These are phyloP conservation scores for Ctenopoma kingsleyae DNA, from an alignment of 2,797 vertebrate species.

Conservation along the genomic window DNA sequence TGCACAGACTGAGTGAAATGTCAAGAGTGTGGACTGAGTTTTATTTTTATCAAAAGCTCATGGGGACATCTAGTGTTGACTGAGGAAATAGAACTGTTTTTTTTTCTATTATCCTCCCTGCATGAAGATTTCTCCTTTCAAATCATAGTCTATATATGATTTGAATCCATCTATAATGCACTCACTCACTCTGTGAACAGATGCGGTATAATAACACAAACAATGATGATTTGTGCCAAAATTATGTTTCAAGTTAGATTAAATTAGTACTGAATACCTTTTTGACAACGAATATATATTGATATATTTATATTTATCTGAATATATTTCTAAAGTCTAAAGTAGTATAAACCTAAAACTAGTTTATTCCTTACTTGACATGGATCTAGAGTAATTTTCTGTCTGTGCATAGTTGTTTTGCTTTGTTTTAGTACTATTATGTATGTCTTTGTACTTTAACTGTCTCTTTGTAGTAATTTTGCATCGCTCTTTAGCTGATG, in stretches of 20 bases:
- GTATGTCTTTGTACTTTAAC: background rate
- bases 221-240: too few species aligned
- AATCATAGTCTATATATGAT: too few species aligned
- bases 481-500: background rate
- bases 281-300: too few species aligned
- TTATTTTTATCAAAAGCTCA: conserved; percentile 58
- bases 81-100: conserved; percentile 2
- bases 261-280: too few species aligned
- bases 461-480: background rate
- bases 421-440: too few species aligned
- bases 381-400: background rate
- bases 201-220: too few species aligned
- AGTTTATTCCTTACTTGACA: too few species aligned
- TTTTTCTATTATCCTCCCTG: conserved; percentile 1
- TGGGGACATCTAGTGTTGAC: conserved; percentile 80
- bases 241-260: too few species aligned
- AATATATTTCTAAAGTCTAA: background rate
- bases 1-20: background rate
- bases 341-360: too few species aligned
- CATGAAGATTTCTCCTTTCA: background rate
- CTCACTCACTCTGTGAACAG: too few species aligned
- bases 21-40: background rate
- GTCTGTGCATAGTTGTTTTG: background rate
- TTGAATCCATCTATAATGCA: too few species aligned
- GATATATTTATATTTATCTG: too few species aligned